A percentile compares a stretch with the other conserved stretches of the same genome.
phyloP scores from a whole-genome alignment of 2,113 vertebrate species.

The Xenus cinereus region DNA sequence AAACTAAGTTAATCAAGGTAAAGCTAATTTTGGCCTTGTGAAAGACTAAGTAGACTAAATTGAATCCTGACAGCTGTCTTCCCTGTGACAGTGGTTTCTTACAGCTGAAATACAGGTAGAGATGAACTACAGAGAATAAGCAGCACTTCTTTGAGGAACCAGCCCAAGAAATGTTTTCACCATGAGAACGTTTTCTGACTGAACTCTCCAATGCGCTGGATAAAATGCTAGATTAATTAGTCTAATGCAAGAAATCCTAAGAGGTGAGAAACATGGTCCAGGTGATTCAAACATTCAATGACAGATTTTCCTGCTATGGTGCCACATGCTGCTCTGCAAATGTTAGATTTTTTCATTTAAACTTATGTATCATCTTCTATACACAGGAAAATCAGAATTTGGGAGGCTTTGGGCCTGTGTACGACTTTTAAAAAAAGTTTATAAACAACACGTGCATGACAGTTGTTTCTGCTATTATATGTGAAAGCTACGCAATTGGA shows the following conservation, averaged over 20 bases:
- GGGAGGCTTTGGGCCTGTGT: not conserved
- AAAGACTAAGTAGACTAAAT: not conserved
- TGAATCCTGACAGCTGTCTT: not conserved
- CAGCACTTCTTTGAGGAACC: not conserved
- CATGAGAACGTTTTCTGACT: not conserved
- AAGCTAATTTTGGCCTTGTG: conserved; percentile 34
- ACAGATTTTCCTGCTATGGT: not conserved
- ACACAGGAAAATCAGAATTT: not conserved
- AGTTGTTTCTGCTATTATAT: not conserved
- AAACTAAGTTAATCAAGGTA: conserved; percentile 32
- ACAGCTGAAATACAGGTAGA: not conserved
- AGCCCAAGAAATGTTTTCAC: not conserved
- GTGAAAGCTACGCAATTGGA: not conserved
- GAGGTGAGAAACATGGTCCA: not conserved
- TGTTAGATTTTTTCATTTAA: not conserved
- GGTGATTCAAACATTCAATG: not conserved
- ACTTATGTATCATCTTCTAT: not conserved
- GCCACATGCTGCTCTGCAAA: not conserved
- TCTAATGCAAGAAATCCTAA: not conserved
- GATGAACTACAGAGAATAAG: not conserved
- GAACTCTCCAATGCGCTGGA: not conserved
- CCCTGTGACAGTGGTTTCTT: not conserved
- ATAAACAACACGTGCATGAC: not conserved
- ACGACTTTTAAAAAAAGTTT: not conserved
- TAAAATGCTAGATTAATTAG: not conserved